These are phyloP conservation scores for Holotrichia oblita DNA, from an alignment of 1,140 invertebrate genomes.

Conservation along the genomic window DNA sequence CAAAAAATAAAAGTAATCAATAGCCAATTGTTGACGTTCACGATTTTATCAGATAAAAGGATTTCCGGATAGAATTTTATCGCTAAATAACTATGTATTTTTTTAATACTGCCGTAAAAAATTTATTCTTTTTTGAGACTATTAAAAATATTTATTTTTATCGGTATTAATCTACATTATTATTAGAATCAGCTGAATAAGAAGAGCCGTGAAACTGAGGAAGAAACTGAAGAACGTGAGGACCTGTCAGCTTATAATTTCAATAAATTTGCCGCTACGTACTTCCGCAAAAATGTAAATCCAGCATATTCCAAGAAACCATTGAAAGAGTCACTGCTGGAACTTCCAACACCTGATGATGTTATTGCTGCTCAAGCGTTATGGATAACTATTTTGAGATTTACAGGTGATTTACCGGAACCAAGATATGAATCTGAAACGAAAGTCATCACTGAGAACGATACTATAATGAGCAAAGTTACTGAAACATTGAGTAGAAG, in stretches of 20 bases:
- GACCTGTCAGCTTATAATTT: conserved; percentile 88
- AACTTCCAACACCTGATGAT: conserved; percentile 81
- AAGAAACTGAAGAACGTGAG: conserved; percentile 63
- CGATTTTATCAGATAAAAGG: conserved; percentile 8
- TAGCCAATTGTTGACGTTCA: no score
- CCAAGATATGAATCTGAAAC: conserved; percentile 74
- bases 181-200: conserved; percentile 22
- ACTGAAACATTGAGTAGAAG: conserved; percentile 82
- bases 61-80: background rate
- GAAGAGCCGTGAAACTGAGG: conserved; percentile 47
- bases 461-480: conserved; percentile 82
- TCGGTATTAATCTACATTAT: background rate
- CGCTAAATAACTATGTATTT: no score
- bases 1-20: no score
- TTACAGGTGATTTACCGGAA: conserved; percentile 95
- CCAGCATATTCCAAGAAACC: conserved; percentile 82
- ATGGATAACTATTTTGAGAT: conserved; percentile 90
- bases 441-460: conserved; percentile 66
- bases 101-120: background rate
- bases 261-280: conserved; percentile 90
- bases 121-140: background rate
- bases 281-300: conserved; percentile 81
- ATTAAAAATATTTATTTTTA: background rate
- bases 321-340: conserved; percentile 80
- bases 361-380: conserved; percentile 81